Evolutionary conservation across 2,113 vertebrate species (phyloP).

Genomic region (Dissostichus mawsoni): DNA sequence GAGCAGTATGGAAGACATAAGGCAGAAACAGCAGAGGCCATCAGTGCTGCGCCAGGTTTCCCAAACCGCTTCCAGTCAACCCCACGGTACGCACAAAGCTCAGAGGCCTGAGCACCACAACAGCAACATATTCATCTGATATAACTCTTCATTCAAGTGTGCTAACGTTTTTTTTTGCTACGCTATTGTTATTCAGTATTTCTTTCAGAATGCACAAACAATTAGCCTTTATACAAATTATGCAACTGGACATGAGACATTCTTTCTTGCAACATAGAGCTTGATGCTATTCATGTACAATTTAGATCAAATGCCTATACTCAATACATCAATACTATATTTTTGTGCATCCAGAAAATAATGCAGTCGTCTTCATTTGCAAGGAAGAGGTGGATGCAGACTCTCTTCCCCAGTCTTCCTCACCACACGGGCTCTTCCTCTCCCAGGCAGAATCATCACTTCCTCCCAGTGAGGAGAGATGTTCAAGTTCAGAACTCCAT

Average conservation of each 20-base stretch:
- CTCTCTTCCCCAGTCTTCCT: slow-evolving; percentile 17
- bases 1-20: slow-evolving; percentile 31
- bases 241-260: neutral
- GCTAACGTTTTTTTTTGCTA: neutral
- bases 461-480: slow-evolving; percentile 20
- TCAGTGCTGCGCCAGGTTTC: slow-evolving; percentile 77
- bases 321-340: neutral
- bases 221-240: neutral
- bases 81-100: slow-evolving; percentile 26
- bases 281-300: neutral
- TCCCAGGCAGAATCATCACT: slow-evolving; percentile 16
- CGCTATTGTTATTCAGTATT: neutral
- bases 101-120: neutral
- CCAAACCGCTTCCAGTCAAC: slow-evolving; percentile 36
- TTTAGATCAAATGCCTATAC: neutral
- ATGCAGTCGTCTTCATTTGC: slow-evolving; percentile 18
- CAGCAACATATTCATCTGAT: neutral
- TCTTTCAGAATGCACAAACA: neutral
- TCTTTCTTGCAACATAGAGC: neutral
- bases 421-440: slow-evolving; percentile 15
- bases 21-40: slow-evolving; percentile 76
- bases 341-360: slow-evolving; percentile 22
- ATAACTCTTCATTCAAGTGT: neutral
- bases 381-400: slow-evolving; percentile 51
- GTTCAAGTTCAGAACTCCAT: slow-evolving; percentile 28